phyloP scores from a whole-genome alignment of 2,113 vertebrate genomes.

The Pelecanus crispus region DNA sequence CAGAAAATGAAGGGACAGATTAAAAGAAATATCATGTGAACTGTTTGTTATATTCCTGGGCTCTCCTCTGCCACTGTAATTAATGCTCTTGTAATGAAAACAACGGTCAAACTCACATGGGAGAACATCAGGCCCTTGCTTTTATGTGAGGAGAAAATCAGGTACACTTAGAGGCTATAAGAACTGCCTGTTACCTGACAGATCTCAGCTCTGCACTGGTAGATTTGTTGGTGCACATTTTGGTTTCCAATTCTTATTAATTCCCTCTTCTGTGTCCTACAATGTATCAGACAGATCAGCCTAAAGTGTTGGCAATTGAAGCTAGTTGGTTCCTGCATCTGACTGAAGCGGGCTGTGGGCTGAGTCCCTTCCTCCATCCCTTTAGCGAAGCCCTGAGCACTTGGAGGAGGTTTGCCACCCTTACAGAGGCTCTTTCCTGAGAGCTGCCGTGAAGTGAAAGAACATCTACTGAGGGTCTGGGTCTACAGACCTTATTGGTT shows the following conservation, averaged over 20 bases:
- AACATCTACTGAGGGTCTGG: not conserved
- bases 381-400: not conserved
- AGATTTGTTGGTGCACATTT: not conserved
- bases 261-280: not conserved
- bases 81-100: not conserved
- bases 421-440: not conserved
- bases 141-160: not conserved
- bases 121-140: not conserved
- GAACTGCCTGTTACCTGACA: not conserved
- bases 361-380: not conserved
- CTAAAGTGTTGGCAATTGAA: not conserved
- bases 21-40: not conserved
- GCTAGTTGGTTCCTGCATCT: not conserved
- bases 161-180: not conserved
- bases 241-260: not conserved
- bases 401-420: not conserved
- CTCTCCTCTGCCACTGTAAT: not conserved
- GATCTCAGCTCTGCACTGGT: not conserved
- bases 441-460: not conserved
- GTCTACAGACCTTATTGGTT: not conserved
- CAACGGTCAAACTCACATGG: accelerated
- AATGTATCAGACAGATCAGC: not conserved
- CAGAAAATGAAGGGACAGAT: not conserved
- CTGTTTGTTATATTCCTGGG: not conserved
- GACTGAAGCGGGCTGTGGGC: not conserved